Evolutionary conservation across 2,113 vertebrate genomes (phyloP).

Genomic region (Colistium nudipinnis): DNA sequence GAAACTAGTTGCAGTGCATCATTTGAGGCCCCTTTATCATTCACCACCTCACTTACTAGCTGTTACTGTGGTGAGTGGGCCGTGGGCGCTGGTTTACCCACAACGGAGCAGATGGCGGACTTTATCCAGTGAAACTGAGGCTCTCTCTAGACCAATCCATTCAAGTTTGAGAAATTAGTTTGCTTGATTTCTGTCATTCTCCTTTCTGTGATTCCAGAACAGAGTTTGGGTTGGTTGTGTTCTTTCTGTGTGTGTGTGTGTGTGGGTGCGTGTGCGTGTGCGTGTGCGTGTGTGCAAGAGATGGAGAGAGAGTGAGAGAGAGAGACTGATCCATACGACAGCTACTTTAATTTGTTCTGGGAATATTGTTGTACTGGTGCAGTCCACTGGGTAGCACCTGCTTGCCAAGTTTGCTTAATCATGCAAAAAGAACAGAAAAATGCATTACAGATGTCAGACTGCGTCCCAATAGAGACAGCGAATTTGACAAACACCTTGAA

Average conservation of each 20-base stretch:
- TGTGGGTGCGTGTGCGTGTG: conserved; percentile 4
- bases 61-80: conserved; percentile 32
- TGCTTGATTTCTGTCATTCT: conserved; percentile 58
- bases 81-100: conserved; percentile 22
- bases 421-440: conserved; percentile 83
- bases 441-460: conserved; percentile 77
- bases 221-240: conserved; percentile 23
- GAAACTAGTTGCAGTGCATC: conserved; percentile 96
- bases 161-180: conserved; percentile 42
- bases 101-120: conserved; percentile 33
- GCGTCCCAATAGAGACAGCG: conserved; percentile 67
- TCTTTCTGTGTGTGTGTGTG: conserved; percentile 9
- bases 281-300: not conserved
- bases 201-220: conserved; percentile 50
- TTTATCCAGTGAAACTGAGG: conserved; percentile 23
- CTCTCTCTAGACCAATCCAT: conserved; percentile 31
- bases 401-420: conserved; percentile 84
- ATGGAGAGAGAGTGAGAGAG: conserved; percentile 11
- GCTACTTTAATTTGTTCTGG: conserved; percentile 83
- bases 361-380: conserved; percentile 79
- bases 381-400: conserved; percentile 80
- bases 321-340: conserved; percentile 77
- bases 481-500: conserved; percentile 79
- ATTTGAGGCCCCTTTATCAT: conserved; percentile 83
- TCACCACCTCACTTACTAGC: conserved; percentile 42